Percentiles rank a stretch among this genome's conserved stretches.
These are phyloP conservation scores for Acropternis orthonyx DNA, from an alignment of 2,797 vertebrate species.

Conservation along the genomic window DNA sequence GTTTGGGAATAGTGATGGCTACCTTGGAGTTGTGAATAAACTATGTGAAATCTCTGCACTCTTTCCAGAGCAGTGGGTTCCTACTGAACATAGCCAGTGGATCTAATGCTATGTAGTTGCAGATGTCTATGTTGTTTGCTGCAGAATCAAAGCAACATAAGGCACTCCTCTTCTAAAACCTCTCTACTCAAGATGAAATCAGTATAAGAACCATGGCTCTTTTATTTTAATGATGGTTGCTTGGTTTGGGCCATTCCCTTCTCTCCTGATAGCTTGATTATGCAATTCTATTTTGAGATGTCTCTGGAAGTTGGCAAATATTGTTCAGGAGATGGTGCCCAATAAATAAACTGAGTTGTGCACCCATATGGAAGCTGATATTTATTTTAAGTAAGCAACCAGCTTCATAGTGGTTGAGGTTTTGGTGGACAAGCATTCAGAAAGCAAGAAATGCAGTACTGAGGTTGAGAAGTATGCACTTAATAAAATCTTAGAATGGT, in stretches of 20 bases:
- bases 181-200: not conserved
- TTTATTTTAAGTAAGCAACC: slow-evolving; percentile 1
- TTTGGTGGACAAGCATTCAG: slow-evolving; percentile 22
- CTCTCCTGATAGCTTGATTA: not conserved
- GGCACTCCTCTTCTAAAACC: not conserved
- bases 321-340: not conserved
- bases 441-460: slow-evolving; percentile 21
- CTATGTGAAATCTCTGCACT: not conserved
- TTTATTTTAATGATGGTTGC: not conserved
- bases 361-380: not conserved
- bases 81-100: not conserved
- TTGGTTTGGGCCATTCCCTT: not conserved
- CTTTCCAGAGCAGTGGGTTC: not conserved
- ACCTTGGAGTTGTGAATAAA: not conserved
- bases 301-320: not conserved
- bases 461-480: not conserved
- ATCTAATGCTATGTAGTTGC: not conserved
- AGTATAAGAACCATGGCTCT: not conserved
- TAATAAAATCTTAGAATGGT: not conserved
- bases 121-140: not conserved
- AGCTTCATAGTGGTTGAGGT: not conserved
- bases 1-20: not conserved
- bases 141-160: not conserved
- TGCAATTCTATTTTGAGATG: not conserved
- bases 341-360: not conserved